phyloP scores from a whole-genome alignment of 2,888 invertebrate genomes.

The Rhamphomyia laevipes region DNA sequence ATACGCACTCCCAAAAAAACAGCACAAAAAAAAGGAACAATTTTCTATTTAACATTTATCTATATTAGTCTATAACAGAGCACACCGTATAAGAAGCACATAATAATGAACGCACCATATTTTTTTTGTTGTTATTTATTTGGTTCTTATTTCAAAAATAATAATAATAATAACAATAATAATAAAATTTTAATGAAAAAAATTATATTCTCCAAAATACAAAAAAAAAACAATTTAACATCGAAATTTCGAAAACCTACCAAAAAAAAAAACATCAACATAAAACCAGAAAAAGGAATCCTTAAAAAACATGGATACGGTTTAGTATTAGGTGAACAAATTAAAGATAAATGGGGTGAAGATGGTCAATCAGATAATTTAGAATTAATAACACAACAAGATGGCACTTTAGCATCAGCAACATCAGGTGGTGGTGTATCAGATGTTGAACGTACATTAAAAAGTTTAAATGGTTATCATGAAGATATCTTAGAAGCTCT shows the following conservation, averaged over 20 bases:
- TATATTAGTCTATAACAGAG: no score
- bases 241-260: conserved; percentile 2
- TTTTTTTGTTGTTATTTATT: no score
- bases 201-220: no score
- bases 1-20: no score
- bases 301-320: conserved; percentile 75
- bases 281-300: conserved; percentile 75
- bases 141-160: no score
- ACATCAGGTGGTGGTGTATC: conserved; percentile 48
- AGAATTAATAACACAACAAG: conserved; percentile 54
- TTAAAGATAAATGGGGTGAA: conserved; percentile 64
- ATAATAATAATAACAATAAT: no score
- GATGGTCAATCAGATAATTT: conserved; percentile 60
- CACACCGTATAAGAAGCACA: no score
- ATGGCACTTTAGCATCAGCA: conserved; percentile 51
- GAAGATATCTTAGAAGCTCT: conserved; percentile 85
- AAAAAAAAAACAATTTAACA: neutral
- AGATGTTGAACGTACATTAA: conserved; percentile 76
- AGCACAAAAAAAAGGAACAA: no score
- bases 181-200: no score
- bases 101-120: no score
- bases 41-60: no score
- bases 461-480: conserved; percentile 83
- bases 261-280: conserved; percentile 5
- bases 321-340: conserved; percentile 57